These are phyloP conservation scores for Homarus gammarus DNA, from an alignment of 2,888 invertebrate genomes.

Conservation along the genomic window DNA sequence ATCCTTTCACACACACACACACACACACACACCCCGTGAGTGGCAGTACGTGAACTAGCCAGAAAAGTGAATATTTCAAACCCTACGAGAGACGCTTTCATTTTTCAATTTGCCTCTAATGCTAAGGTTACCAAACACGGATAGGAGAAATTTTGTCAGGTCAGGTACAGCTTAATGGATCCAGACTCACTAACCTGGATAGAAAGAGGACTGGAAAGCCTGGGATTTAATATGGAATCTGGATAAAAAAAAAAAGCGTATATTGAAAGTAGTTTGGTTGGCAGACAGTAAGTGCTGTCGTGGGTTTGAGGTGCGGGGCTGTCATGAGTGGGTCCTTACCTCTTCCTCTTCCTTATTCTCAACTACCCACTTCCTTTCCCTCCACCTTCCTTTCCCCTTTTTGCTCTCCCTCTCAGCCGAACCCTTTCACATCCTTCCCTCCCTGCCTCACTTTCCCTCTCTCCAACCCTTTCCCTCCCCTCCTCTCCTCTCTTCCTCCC, in stretches of 20 bases:
- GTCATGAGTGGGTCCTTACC: no score
- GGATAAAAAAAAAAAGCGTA: no score
- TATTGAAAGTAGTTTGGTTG: no score
- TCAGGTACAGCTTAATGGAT: not conserved
- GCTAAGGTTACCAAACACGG: not conserved
- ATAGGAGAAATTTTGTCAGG: not conserved
- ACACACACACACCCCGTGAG: no score
- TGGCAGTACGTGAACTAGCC: no score
- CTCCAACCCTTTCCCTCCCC: not conserved
- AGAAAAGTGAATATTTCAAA: conserved; percentile 1
- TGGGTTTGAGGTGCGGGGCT: not conserved
- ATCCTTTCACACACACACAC: no score
- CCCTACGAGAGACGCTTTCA: not conserved
- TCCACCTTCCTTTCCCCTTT: no score
- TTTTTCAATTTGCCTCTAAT: not conserved
- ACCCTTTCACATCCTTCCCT: not conserved
- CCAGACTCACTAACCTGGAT: not conserved
- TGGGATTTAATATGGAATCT: no score
- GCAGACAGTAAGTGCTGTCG: not conserved
- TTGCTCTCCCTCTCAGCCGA: not conserved
- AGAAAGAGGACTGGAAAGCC: not conserved
- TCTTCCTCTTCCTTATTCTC: no score
- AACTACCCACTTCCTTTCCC: no score
- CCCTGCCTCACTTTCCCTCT: not conserved
- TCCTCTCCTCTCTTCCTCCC: not conserved